Base-by-base conservation (phyloP, 2,797 vertebrate genomes). In the Enteromius argenteus region DNA sequence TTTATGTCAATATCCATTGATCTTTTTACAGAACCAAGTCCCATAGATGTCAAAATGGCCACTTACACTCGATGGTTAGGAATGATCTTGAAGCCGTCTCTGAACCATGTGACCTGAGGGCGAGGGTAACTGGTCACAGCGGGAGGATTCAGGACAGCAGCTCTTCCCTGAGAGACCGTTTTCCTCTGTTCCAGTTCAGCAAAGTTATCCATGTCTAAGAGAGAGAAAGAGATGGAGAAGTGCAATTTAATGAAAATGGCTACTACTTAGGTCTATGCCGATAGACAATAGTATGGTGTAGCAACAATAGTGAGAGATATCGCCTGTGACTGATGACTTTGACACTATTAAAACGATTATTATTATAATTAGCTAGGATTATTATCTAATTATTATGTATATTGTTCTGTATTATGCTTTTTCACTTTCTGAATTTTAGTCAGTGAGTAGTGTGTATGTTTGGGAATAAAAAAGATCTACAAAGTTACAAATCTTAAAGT, bases 81-180 rank as follows among this genome's bases (percentile, higher is more conserved):
- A 84, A 97, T 96, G 60, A 99, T 97, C 95, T 99, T 99, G 91
- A 97, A 96, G 67, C 98, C 98, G 0, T 98, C 97, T 91, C 97
- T 95, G 87, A 96, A 99, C 98, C 98, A 99, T 0, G 97, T 99
- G 92, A 97, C 97, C 56, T 97, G 92, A 0, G 97, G 97, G 49
- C 90, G 93, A 0, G 98, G 98, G n/a, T 92, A 95, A 86, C 97
- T 96, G 80, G 90, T 77, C 51, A 98, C 93, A 4, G 92, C 88
- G 2, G 94, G 94, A 14, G 94, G 87, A 92, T 93, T 95, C 66
- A 99, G 93, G 86, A 98, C 76, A 0, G 96, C 96, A 0, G 97
- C 97, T 62, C 94, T 91, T 39, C 97, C 97, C 91, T 96, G 92
- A 58, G 94, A 91, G 73, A 95, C 96, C 0, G 91, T 94, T 91